Base-by-base conservation (phyloP, 2,888 invertebrate species). In the Eugnorisma glareosa region DNA sequence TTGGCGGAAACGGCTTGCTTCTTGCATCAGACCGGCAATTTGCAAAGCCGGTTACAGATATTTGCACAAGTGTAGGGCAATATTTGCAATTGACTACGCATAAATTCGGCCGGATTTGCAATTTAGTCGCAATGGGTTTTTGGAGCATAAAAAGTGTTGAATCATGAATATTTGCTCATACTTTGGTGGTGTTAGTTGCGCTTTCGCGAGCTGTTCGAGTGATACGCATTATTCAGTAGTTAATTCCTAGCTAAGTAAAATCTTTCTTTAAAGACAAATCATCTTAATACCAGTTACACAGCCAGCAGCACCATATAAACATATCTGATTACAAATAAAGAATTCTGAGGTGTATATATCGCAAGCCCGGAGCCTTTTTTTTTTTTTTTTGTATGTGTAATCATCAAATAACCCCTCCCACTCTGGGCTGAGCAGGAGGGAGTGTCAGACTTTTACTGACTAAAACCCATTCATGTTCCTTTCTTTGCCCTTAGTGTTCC, bases 1-100 rank as follows among this genome's bases (percentile, higher is more conserved):
- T 71, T 66, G 48, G 37, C 40, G 64, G 48, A 15, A 64, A 81
- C 28, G 11, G 51, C 1, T 73, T 78, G 28, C 24, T 45, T 74
- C 82, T 79, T 82, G 45, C 35, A 48, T 6, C 43, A 28, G 63
- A 43, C 57, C 35, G 35, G 67, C 28, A 43, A 67, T 81, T 68
- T 59, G 71, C 37, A 40, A 81, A 61, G 21, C 75, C 28, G 68
- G 24, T 40, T 35, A 54, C 37, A 57, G 54, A 8, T 67, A 51
- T 51, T 31, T 40, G 7, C 3, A 40, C 18, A 73, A 31, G 13
- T 13, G 11, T 43, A 21, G 31, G 48, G 5, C 5, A 43, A 40
- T 79, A 48, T 79, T 59, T 59, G 40, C 31, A 18, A 79, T 48
- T 28, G 21, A 21, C 11, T 24, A 21, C 31, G 43, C 35, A 35